Evolutionary conservation across 2,113 vertebrate species (phyloP), one percentile per base, ranked within the genome.

Genomic region (Rana temporaria): DNA sequence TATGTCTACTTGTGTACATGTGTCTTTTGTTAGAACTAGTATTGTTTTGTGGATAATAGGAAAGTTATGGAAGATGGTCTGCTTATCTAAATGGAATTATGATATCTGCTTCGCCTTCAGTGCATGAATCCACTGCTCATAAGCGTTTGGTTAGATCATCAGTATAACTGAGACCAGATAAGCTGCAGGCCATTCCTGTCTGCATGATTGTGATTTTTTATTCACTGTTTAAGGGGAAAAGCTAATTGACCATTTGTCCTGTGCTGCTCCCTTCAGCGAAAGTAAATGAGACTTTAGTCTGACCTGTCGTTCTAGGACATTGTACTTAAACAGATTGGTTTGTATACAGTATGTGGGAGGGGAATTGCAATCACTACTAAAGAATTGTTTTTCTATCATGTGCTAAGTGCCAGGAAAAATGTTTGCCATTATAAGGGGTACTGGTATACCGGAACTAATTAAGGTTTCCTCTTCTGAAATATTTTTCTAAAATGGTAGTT

Each of bases 171-270:
- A 63, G 60, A 26, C 3, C 60, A 26, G 60, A 63, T 60, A 24
- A 64, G 6, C 24, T 32, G 16, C 18, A 42, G 65, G 30, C 65
- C 7, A 67, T n/a, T 42, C 17, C 65, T 67, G 7, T 67, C 32
- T 38, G 19, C 19, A 67, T 67, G 32, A n/a, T 11, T 12, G 18
- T 38, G 30, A 38, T 67, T 67, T 32, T 38, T 67, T 18, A 67
- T 19, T 67, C 30, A 63, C 60, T 32, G 65, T 67, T 67, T 67
- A 19, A 19, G 32, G 32, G 9, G n/a, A 67, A 67, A 67, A 67
- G 32, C 18, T 42, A 67, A 67, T 42, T 67, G 30, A 42, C 18
- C 38, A 63, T 20, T 67, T 67, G 65, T 42, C 65, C 65, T 67
- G 32, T 18, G 32, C 17, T 67, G 32, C 19, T 19, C 7, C 16